These are phyloP conservation scores for Eulemur mongoz DNA, from an alignment of 2,797 vertebrate species.

Conservation along the genomic window DNA sequence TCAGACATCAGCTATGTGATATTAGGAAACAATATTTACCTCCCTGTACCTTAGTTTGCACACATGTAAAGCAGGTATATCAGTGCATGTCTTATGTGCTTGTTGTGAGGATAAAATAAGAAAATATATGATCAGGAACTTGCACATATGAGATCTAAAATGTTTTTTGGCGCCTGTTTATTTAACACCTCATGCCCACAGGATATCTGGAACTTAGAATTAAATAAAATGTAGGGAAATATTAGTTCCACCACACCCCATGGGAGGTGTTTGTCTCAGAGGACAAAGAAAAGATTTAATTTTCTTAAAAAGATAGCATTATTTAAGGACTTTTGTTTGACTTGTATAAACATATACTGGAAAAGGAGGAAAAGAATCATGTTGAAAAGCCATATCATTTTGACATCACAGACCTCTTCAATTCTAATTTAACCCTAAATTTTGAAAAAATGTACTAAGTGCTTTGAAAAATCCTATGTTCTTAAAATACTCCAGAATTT, in stretches of 20 bases:
- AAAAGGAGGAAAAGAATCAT: not conserved
- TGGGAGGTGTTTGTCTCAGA: not conserved
- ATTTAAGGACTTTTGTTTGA: not conserved
- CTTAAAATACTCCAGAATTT: not conserved
- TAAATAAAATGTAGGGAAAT: slow-evolving; percentile 5
- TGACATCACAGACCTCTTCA: not conserved
- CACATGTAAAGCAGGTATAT: not conserved
- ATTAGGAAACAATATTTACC: not conserved
- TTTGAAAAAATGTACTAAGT: not conserved
- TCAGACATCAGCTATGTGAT: not conserved
- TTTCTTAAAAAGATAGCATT: not conserved
- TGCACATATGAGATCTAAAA: not conserved
- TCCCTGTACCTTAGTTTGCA: not conserved
- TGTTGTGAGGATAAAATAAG: not conserved
- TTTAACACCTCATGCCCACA: not conserved
- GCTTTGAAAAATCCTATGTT: not conserved
- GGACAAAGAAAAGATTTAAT: not conserved
- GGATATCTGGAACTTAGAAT: not conserved
- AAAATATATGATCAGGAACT: not conserved
- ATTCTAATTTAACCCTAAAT: not conserved
- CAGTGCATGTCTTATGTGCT: not conserved
- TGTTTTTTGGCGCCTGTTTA: not conserved
- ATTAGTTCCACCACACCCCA: not conserved
- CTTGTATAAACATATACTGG: not conserved
- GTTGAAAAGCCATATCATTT: not conserved